Evolutionary conservation across 2,888 invertebrate genomes (phyloP).

Genomic region (Adela reaumurella): DNA sequence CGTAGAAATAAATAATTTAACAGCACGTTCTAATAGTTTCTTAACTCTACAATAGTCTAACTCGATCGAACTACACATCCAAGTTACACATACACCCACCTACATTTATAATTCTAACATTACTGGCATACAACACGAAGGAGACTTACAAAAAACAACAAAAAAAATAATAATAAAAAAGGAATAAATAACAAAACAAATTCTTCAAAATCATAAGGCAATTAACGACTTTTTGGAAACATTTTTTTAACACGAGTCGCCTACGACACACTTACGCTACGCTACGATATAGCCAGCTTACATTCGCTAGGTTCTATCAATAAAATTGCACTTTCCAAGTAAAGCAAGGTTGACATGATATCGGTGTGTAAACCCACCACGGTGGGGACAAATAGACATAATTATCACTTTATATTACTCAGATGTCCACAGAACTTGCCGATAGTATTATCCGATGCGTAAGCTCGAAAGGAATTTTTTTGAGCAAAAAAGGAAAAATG

Average conservation of each 20-base stretch:
- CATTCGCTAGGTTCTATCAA: background rate
- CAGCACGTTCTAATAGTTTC: slow-evolving; percentile 26
- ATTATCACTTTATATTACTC: too few relatives aligned
- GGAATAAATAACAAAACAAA: background rate
- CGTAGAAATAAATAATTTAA: slow-evolving; percentile 57
- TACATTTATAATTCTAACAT: background rate
- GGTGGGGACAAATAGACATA: background rate
- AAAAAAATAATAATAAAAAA: background rate
- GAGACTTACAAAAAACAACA: background rate
- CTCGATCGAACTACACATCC: background rate
- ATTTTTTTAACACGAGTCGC: background rate
- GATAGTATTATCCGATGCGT: too few relatives aligned
- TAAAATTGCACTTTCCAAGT: background rate
- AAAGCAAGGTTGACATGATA: background rate
- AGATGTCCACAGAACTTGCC: too few relatives aligned
- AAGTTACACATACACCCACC: background rate
- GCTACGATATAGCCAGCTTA: background rate
- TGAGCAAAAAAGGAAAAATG: too few relatives aligned
- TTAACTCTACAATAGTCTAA: background rate
- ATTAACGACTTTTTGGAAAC: background rate
- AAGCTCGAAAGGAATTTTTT: too few relatives aligned
- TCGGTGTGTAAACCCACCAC: background rate
- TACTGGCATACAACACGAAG: background rate
- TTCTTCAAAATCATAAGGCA: background rate
- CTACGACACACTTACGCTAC: background rate